phyloP scores from a whole-genome alignment of 2,888 invertebrate species.

The Psylliodes chrysocephalus region DNA sequence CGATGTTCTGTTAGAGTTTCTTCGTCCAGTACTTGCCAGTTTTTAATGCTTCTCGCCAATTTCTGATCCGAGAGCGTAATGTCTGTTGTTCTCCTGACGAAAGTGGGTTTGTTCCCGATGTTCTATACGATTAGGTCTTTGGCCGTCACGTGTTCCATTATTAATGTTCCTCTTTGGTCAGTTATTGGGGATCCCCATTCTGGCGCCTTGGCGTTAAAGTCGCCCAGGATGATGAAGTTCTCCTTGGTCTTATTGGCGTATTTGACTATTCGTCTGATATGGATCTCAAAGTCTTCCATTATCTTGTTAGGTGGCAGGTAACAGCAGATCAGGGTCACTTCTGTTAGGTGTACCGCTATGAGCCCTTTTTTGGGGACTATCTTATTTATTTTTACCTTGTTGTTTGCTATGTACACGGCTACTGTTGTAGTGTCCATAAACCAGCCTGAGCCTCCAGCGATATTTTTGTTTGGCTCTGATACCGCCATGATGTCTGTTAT shows the following conservation, averaged over 20 bases:
- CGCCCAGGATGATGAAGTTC: constrained; percentile 3
- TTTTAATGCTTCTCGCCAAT: neutral
- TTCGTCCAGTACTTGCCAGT: constrained; percentile 4
- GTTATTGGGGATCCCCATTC: neutral
- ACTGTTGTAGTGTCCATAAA: constrained; percentile 9
- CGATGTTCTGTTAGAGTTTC: neutral
- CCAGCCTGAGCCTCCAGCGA: constrained; percentile 1
- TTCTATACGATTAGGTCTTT: constrained; percentile 1
- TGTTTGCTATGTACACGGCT: neutral
- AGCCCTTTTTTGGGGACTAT: neutral
- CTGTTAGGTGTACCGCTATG: neutral
- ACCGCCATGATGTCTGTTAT: neutral
- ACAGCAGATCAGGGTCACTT: neutral
- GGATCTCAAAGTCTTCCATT: neutral
- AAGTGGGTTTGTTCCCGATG: neutral
- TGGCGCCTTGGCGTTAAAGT: constrained; percentile 5
- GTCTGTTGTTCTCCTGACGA: constrained; percentile 1
- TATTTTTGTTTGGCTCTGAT: constrained; percentile 5
- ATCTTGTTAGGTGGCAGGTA: neutral
- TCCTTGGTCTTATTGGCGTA: neutral
- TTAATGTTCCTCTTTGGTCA: neutral
- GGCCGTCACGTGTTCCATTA: neutral
- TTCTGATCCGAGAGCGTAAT: neutral
- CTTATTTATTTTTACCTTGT: neutral
- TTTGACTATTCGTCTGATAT: neutral